Evolutionary conservation across 2,888 invertebrate species (phyloP).

Genomic region (Ephialtes manifestator): DNA sequence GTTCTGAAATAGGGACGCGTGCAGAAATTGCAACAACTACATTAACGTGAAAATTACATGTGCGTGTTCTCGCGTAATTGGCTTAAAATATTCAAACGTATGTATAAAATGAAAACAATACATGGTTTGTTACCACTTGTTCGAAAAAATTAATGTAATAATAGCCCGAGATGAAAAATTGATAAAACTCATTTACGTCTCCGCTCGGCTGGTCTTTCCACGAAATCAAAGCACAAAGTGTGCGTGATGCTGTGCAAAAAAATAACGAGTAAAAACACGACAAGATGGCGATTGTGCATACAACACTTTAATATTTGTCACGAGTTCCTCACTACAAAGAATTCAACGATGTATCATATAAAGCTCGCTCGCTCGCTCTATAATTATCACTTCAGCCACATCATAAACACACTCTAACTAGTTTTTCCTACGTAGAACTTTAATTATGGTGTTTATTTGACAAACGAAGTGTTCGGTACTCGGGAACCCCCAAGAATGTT

Average conservation of each 20-base stretch:
- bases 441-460: constrained; percentile 28
- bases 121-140: neutral
- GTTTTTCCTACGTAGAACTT: constrained; percentile 25
- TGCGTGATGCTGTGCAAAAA: constrained; percentile 7
- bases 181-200: neutral
- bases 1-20: too few species aligned
- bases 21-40: too few species aligned
- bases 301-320: neutral
- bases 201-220: neutral
- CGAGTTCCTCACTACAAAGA: neutral
- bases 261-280: neutral
- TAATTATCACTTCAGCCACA: constrained; percentile 20
- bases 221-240: neutral
- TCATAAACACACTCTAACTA: constrained; percentile 43
- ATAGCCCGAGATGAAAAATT: neutral
- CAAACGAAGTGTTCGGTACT: neutral
- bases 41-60: neutral
- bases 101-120: neutral
- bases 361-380: neutral
- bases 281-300: neutral
- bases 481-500: neutral
- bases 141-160: neutral
- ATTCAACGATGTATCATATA: neutral
- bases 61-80: neutral
- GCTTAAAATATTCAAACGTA: neutral